A percentile compares a stretch with the other conserved stretches of the same genome.
These are phyloP conservation scores for Paradisaea rubra DNA, from an alignment of 2,113 vertebrate species.

Conservation along the genomic window DNA sequence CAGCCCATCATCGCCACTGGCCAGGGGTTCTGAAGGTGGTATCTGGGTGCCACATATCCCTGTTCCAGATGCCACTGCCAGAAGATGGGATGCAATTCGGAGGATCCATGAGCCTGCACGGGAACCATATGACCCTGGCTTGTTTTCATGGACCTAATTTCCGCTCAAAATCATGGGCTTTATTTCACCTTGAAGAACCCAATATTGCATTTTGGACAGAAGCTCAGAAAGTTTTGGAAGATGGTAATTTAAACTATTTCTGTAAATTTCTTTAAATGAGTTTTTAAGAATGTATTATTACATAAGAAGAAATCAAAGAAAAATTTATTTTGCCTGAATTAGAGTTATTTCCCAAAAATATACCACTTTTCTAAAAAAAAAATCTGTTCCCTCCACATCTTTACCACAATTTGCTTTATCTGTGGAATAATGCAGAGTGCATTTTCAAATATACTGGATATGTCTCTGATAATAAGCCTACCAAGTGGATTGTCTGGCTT, in stretches of 20 bases:
- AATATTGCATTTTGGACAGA: slow-evolving; percentile 99
- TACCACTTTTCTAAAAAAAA: neutral
- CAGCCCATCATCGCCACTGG: slow-evolving; percentile 96
- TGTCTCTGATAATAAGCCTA: neutral
- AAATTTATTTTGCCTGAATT: neutral
- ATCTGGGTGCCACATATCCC: slow-evolving; percentile 95
- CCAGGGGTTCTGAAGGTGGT: slow-evolving; percentile 90
- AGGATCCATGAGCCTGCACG: slow-evolving; percentile 96
- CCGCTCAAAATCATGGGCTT: slow-evolving; percentile 95
- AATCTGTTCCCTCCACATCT: neutral
- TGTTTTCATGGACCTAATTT: slow-evolving; percentile 98
- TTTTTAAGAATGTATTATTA: neutral
- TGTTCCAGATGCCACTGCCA: slow-evolving; percentile 92
- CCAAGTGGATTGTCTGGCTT: neutral
- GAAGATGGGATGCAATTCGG: slow-evolving; percentile 96
- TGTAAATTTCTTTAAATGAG: neutral
- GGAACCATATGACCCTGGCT: slow-evolving; percentile 96
- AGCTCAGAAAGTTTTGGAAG: slow-evolving; percentile 97
- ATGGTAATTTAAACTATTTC: slow-evolving; percentile 73
- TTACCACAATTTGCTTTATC: neutral
- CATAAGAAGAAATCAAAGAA: neutral
- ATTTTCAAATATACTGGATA: neutral
- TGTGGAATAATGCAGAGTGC: neutral
- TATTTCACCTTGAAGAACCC: slow-evolving; percentile 97
- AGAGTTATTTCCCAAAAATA: neutral